Evolutionary conservation across 2,113 vertebrate genomes (phyloP).

Genomic region (Seriola rivoliana): DNA sequence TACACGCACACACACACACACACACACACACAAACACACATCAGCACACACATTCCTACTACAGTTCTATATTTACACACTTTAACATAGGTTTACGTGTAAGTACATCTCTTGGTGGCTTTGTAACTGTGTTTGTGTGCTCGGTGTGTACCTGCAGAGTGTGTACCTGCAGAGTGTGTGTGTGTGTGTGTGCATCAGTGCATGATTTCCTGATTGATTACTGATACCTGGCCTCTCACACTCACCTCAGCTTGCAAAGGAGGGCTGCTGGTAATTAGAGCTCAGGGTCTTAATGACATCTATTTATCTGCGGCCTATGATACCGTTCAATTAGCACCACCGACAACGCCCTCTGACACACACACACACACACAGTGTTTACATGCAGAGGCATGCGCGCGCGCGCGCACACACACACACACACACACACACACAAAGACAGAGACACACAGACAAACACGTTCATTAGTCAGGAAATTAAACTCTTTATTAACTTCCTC

Average conservation of each 20-base stretch:
- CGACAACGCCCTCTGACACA: slow-evolving; percentile 60
- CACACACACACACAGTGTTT: neutral
- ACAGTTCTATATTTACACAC: neutral
- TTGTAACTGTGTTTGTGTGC: slow-evolving; percentile 12
- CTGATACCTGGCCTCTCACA: slow-evolving; percentile 74
- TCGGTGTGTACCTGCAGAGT: neutral
- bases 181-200: slow-evolving; percentile 13
- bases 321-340: slow-evolving; percentile 64
- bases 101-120: neutral
- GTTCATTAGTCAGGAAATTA: slow-evolving; percentile 40
- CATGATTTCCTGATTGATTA: slow-evolving; percentile 75
- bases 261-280: slow-evolving; percentile 81
- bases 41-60: too few relatives aligned
- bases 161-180: neutral
- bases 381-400: neutral
- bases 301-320: slow-evolving; percentile 81
- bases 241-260: slow-evolving; percentile 67
- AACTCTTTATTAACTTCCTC: slow-evolving; percentile 42
- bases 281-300: slow-evolving; percentile 80
- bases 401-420: neutral
- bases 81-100: neutral
- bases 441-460: neutral
- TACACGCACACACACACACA: neutral
- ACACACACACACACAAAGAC: neutral
- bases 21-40: neutral